Evolutionary conservation across 2,113 vertebrate species (phyloP).

Genomic region (Sebastes fasciatus): DNA sequence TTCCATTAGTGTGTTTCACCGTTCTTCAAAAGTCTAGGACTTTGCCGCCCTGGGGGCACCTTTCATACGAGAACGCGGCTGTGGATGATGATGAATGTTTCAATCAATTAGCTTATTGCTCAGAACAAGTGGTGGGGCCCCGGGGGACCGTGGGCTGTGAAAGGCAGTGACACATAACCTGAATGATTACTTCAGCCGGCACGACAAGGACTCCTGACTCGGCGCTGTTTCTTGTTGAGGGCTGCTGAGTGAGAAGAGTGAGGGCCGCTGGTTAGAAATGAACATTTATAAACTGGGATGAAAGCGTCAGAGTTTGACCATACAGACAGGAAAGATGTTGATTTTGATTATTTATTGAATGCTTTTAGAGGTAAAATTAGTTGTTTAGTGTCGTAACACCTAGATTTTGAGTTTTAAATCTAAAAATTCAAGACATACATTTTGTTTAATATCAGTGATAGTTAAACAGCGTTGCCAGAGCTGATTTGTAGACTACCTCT

Average conservation of each 20-base stretch:
- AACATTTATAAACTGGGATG: neutral
- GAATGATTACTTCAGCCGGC: slow-evolving; percentile 57
- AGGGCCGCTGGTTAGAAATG: neutral
- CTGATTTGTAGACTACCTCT: neutral
- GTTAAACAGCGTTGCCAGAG: neutral
- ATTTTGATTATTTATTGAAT: neutral
- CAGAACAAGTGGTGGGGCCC: slow-evolving; percentile 66
- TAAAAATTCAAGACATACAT: neutral
- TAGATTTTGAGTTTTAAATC: neutral
- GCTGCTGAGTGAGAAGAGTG: slow-evolving; percentile 3
- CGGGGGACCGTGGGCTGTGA: slow-evolving; percentile 45
- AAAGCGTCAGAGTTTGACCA: neutral
- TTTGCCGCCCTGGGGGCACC: slow-evolving; percentile 38
- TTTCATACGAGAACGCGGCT: slow-evolving; percentile 44
- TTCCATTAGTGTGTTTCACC: slow-evolving; percentile 59
- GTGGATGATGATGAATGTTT: slow-evolving; percentile 73
- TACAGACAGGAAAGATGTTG: neutral
- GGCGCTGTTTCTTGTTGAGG: slow-evolving; percentile 15
- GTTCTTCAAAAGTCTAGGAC: slow-evolving; percentile 60
- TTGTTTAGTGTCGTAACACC: neutral
- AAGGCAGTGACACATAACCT: slow-evolving; percentile 65
- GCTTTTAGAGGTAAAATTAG: neutral
- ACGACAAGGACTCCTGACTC: slow-evolving; percentile 37
- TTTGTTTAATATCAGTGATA: neutral
- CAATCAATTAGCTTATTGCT: slow-evolving; percentile 79